Evolutionary conservation across 2,797 vertebrate genomes (phyloP), one percentile per base, ranked within the genome.

Genomic region (Cossypha polioptera): DNA sequence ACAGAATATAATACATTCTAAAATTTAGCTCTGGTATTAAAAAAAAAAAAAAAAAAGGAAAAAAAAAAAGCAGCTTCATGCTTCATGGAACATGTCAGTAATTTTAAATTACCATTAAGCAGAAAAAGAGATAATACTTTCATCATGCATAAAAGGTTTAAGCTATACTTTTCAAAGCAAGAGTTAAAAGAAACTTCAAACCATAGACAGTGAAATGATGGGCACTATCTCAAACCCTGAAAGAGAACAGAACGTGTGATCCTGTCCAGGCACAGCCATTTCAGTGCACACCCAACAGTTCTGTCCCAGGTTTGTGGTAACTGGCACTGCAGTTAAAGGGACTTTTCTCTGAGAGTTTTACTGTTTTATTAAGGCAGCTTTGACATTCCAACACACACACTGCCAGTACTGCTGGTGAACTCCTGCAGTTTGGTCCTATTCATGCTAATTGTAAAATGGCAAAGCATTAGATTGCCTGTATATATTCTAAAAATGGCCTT

Each of bases 131-230:
- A 33, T 55, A 78, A 58, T 35, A 50, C 11, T 74, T 86, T 35
- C 33, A 82, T n/a, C 38, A 50, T 7, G 13, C 29, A 77, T 38
- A 42, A 74, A 86, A 83, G 35, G 17, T 51, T 85, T 82, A 91
- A 92, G 45, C 26, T 69, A 62, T 3, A 10, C 45, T 66, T 68
- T 35, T 40, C 33, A 86, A 88, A 76, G 63, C 31, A 72, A 38
- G 62, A 69, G 24, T 66, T 65, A 90, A 75, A 92, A 85, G 51
- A 54, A 68, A 50, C 45, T 87, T 62, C 31, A 68, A 72, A 53
- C 35, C 18, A 57, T 0, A 53, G 78, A 48, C 15, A 54, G n/a
- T 36, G 51, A 29, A 83, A 48, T 0, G 1, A 57, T 11, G 19
- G 67, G 36, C 48, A 40, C 57, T 22, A 45, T 10, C 35, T 59